phyloP scores from a whole-genome alignment of 2,797 vertebrate genomes.

The Neosilurus mollespiculum region DNA sequence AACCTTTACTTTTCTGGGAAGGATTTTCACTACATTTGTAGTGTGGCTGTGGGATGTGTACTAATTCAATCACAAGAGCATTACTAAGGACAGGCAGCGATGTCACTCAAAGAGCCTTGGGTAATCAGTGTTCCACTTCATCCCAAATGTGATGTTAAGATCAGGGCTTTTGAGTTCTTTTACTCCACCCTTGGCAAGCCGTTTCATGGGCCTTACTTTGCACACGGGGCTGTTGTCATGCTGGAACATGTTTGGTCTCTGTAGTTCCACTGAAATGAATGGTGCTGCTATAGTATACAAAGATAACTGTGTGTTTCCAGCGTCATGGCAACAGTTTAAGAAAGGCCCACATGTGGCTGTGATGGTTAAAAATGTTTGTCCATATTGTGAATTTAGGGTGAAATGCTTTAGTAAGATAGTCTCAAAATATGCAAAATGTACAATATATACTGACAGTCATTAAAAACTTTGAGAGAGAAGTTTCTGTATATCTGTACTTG shows the following conservation, averaged over 20 bases:
- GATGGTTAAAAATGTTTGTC: background rate
- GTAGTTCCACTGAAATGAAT: background rate
- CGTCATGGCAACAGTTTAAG: background rate
- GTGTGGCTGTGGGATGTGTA: background rate
- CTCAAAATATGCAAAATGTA: background rate
- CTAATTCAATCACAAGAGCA: background rate
- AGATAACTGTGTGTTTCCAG: background rate
- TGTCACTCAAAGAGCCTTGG: background rate
- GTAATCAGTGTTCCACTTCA: background rate
- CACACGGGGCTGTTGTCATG: background rate
- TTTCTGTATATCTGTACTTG: too few relatives aligned
- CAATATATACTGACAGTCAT: background rate
- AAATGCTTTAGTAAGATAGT: background rate
- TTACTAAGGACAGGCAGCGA: background rate
- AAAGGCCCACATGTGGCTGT: background rate
- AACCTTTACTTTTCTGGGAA: background rate
- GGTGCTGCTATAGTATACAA: background rate
- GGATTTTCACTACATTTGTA: background rate
- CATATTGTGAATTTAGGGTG: background rate
- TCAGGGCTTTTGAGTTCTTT: background rate
- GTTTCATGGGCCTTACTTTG: background rate
- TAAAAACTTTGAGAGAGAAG: too few relatives aligned
- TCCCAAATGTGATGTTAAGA: background rate
- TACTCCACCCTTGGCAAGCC: background rate
- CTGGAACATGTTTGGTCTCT: background rate